phyloP scores from a whole-genome alignment of 2,888 invertebrate species.

The Phyllotreta cruciferae region DNA sequence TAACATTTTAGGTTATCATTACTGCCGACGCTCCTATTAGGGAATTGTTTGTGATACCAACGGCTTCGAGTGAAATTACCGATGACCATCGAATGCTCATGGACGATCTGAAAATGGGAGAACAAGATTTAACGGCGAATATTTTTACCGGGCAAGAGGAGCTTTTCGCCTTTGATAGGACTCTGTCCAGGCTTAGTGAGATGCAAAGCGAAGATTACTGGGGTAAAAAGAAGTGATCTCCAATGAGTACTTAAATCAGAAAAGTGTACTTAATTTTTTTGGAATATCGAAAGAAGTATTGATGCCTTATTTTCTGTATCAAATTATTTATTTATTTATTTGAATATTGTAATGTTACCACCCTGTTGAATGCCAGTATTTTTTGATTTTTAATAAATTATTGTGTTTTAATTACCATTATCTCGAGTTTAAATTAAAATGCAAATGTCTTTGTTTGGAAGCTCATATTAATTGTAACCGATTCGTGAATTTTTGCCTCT shows the following conservation, averaged over 20 bases:
- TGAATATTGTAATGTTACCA: no score
- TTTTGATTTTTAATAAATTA: no score
- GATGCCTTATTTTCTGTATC: no score
- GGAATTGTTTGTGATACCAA: constrained; percentile 72
- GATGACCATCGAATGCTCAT: constrained; percentile 88
- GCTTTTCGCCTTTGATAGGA: constrained; percentile 94
- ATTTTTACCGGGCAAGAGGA: constrained; percentile 99
- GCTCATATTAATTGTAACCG: no score
- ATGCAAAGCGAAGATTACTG: constrained; percentile 97
- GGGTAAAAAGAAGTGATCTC: constrained; percentile 61
- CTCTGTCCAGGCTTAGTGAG: constrained; percentile 90
- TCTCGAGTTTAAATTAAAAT: no score
- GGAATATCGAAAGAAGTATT: no score
- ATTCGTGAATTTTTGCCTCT: no score
- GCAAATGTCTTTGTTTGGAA: no score
- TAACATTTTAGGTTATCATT: constrained; percentile 71
- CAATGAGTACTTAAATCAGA: neutral
- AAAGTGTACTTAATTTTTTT: constrained; percentile 22
- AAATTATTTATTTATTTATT: no score
- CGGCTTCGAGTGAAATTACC: constrained; percentile 52
- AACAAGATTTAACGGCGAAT: constrained; percentile 77
- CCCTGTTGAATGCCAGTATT: no score
- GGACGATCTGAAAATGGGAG: constrained; percentile 91
- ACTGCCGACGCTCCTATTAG: constrained; percentile 81
- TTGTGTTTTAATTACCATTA: no score